A percentile compares a stretch with the other conserved stretches of the same genome.
Conservation (phyloP, 2,113 vertebrate genomes). For the Synodontis membranacea region DNA sequence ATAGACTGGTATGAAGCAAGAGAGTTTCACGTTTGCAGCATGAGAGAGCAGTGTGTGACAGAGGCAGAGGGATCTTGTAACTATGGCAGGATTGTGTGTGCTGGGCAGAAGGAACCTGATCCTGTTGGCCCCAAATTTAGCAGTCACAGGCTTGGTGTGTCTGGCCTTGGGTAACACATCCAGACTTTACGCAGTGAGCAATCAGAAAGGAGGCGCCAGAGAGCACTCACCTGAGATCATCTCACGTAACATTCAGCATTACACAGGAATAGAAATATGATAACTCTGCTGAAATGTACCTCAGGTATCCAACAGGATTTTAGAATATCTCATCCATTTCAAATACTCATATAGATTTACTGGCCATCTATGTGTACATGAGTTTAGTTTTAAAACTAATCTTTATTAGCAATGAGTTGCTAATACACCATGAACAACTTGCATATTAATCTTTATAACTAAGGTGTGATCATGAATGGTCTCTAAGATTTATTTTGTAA, state of each 20-base stretch:
- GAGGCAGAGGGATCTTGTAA: constrained; percentile 67
- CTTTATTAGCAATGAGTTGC: not conserved
- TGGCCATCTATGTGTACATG: not conserved
- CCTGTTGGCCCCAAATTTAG: constrained; percentile 76
- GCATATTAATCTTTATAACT: not conserved
- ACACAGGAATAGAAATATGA: not conserved
- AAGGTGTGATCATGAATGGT: not conserved
- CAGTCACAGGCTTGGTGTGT: constrained; percentile 64
- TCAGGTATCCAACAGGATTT: not conserved
- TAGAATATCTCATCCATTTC: not conserved
- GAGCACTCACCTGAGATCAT: constrained; percentile 26
- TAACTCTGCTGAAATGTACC: not conserved
- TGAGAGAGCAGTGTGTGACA: constrained; percentile 52
- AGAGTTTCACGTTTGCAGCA: constrained; percentile 32
- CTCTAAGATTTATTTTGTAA: not conserved
- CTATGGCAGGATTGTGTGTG: constrained; percentile 71
- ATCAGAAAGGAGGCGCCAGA: constrained; percentile 7
- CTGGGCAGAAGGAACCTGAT: constrained; percentile 81
- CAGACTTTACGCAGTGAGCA: constrained; percentile 13
- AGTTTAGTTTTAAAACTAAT: not conserved
- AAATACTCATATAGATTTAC: not conserved
- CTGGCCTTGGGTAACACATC: constrained; percentile 63
- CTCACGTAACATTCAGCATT: constrained; percentile 3
- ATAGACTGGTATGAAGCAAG: constrained; percentile 19
- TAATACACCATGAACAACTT: not conserved